Base-by-base conservation (phyloP, 2,888 invertebrate species). In the Rhimphoctona megacephalus region DNA sequence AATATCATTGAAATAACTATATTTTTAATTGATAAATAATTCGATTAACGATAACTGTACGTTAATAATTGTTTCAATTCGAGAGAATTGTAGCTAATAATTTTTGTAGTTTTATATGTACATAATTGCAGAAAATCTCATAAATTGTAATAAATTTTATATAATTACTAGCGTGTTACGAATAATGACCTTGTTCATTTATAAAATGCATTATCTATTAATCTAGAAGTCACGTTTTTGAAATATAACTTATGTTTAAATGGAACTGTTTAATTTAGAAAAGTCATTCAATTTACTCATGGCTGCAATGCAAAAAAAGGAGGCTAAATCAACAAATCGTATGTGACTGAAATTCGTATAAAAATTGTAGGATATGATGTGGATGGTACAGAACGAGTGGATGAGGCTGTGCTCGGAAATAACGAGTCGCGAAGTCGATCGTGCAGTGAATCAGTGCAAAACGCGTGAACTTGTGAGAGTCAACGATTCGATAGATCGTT, bases 321-420 rank as follows among this genome's bases (percentile, higher is more conserved):
- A 17, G 33, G 30, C 33, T 19, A 6, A 11, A 67, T 43, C 1
- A 67, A 22, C 8, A 36, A 33, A n/a, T 14, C 25, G 14, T 46
- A 25, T 22, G 39, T 70, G 7, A n/a, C 8, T 33, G 49, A 19
- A 52, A 19, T 39, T 36, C 17, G 49, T 9, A 2, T 43, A 43
- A 22, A 52, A 30, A 69, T 46, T 25, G 54, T 94, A 95, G 33
- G 93, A 94, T 61, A 94, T 95, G 92, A 43, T 95, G 22, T 79
- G 85, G 33, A 92, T 93, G 54, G 66, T 95, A 9, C 95, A 95
- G 84, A 89, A 93, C 8, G 91, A 94, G 36, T 95, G 95, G 95
- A 94, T 95, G 94, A 88, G 93, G 70, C 89, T 95, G 83, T 94
- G 95, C 85, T 90, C 91, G 0, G 92, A 91, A 17, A 88, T 92